Conservation (phyloP, 2,888 invertebrate species). For the Tinea semifulvella region DNA sequence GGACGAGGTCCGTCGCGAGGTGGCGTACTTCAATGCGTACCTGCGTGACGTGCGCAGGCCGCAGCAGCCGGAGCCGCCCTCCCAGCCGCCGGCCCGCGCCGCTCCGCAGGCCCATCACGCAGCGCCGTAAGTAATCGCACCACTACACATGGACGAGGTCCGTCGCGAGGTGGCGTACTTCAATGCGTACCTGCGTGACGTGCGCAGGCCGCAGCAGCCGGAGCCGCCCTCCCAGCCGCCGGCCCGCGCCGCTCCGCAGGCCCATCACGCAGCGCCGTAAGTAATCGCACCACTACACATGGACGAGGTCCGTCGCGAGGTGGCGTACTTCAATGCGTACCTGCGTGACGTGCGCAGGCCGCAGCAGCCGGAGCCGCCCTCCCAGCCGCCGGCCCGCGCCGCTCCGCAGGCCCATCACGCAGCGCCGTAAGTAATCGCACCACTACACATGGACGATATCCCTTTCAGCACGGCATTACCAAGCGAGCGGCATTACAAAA, state of each 20-base stretch:
- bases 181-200: constrained; percentile 95
- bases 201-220: constrained; percentile 92
- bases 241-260: constrained; percentile 22
- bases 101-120: constrained; percentile 22
- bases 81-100: constrained; percentile 42
- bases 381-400: constrained; percentile 42
- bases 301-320: constrained; percentile 96
- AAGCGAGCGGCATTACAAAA: too few relatives aligned
- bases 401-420: constrained; percentile 22
- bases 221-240: constrained; percentile 76
- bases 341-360: constrained; percentile 93
- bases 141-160: constrained; percentile 87
- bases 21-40: constrained; percentile 98
- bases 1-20: constrained; percentile 96
- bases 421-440: constrained; percentile 29
- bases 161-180: constrained; percentile 97
- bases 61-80: constrained; percentile 87
- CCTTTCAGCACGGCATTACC: too few relatives aligned
- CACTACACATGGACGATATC: too few relatives aligned
- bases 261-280: constrained; percentile 25
- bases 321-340: constrained; percentile 98
- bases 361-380: constrained; percentile 87
- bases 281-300: too few relatives aligned
- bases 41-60: constrained; percentile 93
- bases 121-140: constrained; percentile 29